Evolutionary conservation across 2,113 vertebrate species (phyloP).

Genomic region (Trinectes maculatus): DNA sequence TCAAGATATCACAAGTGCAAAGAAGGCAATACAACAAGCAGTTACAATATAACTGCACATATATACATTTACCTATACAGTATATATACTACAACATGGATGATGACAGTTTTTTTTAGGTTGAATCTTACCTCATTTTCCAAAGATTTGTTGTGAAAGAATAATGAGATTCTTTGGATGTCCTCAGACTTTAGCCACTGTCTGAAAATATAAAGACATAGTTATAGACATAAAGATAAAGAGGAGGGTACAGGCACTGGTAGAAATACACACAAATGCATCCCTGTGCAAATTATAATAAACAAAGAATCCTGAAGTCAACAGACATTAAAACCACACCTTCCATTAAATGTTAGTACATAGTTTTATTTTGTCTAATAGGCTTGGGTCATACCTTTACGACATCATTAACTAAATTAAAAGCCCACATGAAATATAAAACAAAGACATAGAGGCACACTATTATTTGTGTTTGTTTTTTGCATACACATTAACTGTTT

Average conservation of each 20-base stretch:
- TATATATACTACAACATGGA: constrained; percentile 13
- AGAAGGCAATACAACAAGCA: background rate
- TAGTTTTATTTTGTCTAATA: too few relatives aligned
- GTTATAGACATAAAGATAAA: background rate
- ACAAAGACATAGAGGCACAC: too few relatives aligned
- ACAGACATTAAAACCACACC: too few relatives aligned
- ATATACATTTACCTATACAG: too few relatives aligned
- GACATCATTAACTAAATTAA: too few relatives aligned
- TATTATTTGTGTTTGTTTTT: too few relatives aligned
- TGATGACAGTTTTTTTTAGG: constrained; percentile 12
- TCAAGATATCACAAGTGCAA: background rate
- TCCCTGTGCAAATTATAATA: background rate
- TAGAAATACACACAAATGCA: background rate
- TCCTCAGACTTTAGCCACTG: constrained; percentile 99
- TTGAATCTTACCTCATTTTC: constrained; percentile 91
- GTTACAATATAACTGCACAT: constrained; percentile 9
- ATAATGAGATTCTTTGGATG: constrained; percentile 96
- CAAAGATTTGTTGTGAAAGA: constrained; percentile 95
- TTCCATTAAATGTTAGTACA: too few relatives aligned
- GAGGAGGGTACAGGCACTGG: background rate
- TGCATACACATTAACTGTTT: too few relatives aligned
- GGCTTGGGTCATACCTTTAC: too few relatives aligned
- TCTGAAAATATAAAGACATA: constrained; percentile 73
- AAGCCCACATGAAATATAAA: too few relatives aligned
- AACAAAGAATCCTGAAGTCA: too few relatives aligned